These are phyloP conservation scores for Abrostola triplasia DNA, from an alignment of 2,888 invertebrate species.

Conservation along the genomic window DNA sequence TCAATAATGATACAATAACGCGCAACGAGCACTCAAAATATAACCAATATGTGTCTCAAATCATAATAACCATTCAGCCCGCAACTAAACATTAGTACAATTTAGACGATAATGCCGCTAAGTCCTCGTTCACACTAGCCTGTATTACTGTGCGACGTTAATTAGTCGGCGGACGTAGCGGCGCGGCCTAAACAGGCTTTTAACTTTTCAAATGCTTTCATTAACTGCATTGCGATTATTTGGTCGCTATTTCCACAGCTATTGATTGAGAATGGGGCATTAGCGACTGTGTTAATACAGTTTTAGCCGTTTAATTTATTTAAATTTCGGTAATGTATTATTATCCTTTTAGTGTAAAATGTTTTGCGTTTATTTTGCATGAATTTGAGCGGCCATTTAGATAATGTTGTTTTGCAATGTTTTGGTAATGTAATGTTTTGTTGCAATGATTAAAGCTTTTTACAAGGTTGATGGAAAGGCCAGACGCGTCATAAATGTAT, in stretches of 20 bases:
- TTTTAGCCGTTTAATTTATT: slow-evolving; percentile 66
- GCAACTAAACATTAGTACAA: slow-evolving; percentile 86
- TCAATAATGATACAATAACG: neutral
- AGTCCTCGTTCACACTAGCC: slow-evolving; percentile 79
- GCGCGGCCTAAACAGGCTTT: slow-evolving; percentile 79
- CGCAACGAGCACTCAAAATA: slow-evolving; percentile 26
- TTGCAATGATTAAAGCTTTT: no score
- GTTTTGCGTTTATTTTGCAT: slow-evolving; percentile 14
- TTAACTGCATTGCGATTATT: slow-evolving; percentile 79
- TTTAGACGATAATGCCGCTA: slow-evolving; percentile 85
- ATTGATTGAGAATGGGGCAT: slow-evolving; percentile 76
- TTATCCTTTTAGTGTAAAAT: slow-evolving; percentile 28
- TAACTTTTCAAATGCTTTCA: slow-evolving; percentile 86
- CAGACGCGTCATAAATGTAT: no score
- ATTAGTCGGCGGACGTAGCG: slow-evolving; percentile 76
- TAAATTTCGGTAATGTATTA: slow-evolving; percentile 43
- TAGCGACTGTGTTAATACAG: slow-evolving; percentile 60
- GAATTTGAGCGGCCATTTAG: slow-evolving; percentile 8
- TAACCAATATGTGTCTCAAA: slow-evolving; percentile 64
- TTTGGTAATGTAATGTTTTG: neutral
- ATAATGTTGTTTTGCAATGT: neutral
- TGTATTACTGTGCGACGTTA: slow-evolving; percentile 78
- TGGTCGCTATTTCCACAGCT: slow-evolving; percentile 66
- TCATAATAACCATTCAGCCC: slow-evolving; percentile 68
- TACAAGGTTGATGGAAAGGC: no score